Conservation (phyloP, 2,113 vertebrate genomes). For the Prionailurus bengalensis region DNA sequence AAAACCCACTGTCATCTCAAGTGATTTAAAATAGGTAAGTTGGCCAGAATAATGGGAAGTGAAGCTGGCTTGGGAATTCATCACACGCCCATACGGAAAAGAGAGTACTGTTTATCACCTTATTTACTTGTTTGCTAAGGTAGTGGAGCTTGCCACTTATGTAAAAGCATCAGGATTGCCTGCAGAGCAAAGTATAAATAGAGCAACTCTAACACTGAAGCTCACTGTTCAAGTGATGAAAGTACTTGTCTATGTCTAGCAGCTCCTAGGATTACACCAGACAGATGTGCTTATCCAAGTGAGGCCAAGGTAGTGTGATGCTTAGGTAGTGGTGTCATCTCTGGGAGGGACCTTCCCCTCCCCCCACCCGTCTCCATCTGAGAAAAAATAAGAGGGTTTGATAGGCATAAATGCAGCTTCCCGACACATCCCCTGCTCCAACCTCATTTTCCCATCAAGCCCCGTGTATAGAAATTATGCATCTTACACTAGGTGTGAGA, state of each 20-base stretch:
- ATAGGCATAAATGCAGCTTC: neutral
- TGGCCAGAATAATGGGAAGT: conserved; percentile 31
- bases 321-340: neutral
- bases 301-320: neutral
- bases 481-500: neutral
- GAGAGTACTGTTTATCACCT: conserved; percentile 14
- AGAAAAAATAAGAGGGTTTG: neutral
- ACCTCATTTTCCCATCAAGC: neutral
- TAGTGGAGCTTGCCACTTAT: neutral
- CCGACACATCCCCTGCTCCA: neutral
- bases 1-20: conserved; percentile 18
- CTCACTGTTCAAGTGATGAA: conserved; percentile 25
- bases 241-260: conserved; percentile 42
- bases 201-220: neutral
- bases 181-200: conserved; percentile 42
- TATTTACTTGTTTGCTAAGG: conserved; percentile 37
- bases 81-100: neutral
- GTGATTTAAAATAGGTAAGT: conserved; percentile 55
- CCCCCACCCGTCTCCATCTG: neutral
- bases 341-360: neutral
- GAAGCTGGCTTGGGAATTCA: conserved; percentile 5
- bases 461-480: neutral
- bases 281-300: neutral
- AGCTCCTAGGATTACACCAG: neutral
- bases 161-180: conserved; percentile 11